phyloP scores from a whole-genome alignment of 1,140 invertebrate species.

The Amphibalanus amphitrite region DNA sequence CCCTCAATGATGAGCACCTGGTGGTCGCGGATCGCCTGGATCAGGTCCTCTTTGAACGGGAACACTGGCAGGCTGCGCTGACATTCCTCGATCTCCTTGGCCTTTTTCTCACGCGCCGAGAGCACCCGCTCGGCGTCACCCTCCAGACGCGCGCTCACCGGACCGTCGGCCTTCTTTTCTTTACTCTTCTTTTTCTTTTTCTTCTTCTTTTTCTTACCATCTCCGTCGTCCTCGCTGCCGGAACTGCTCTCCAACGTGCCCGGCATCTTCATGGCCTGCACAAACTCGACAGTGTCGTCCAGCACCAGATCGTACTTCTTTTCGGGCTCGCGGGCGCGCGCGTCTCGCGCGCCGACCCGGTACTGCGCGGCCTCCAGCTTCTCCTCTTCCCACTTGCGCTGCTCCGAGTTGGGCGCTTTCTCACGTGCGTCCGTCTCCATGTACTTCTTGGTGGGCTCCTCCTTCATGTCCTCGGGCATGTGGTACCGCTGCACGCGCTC shows the following conservation, averaged over 20 bases:
- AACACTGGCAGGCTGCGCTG: constrained; percentile 85
- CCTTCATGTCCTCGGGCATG: constrained; percentile 57
- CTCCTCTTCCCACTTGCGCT: constrained; percentile 96
- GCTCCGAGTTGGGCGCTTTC: constrained; percentile 74
- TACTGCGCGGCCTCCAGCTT: constrained; percentile 84
- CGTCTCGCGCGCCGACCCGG: constrained; percentile 83
- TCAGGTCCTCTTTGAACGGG: constrained; percentile 71
- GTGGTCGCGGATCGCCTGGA: constrained; percentile 15
- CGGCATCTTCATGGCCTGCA: constrained; percentile 76
- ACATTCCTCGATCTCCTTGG: constrained; percentile 76
- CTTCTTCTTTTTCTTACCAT: constrained; percentile 14
- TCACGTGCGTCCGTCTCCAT: constrained; percentile 75
- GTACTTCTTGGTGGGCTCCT: constrained; percentile 38
- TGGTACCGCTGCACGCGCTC: constrained; percentile 83
- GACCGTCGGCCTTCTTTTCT: not conserved
- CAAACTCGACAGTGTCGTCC: constrained; percentile 95
- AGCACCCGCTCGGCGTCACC: constrained; percentile 33
- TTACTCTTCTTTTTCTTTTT: constrained; percentile 15
- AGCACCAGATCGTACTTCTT: constrained; percentile 85
- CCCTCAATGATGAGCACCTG: constrained; percentile 87
- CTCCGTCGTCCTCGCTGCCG: not conserved
- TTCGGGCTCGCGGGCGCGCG: constrained; percentile 35
- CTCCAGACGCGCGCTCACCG: constrained; percentile 2
- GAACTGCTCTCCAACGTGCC: constrained; percentile 37
- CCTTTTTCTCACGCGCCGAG: constrained; percentile 51